These are phyloP conservation scores for Nipponacmea schrenckii DNA, from an alignment of 2,888 invertebrate species.

Conservation along the genomic window DNA sequence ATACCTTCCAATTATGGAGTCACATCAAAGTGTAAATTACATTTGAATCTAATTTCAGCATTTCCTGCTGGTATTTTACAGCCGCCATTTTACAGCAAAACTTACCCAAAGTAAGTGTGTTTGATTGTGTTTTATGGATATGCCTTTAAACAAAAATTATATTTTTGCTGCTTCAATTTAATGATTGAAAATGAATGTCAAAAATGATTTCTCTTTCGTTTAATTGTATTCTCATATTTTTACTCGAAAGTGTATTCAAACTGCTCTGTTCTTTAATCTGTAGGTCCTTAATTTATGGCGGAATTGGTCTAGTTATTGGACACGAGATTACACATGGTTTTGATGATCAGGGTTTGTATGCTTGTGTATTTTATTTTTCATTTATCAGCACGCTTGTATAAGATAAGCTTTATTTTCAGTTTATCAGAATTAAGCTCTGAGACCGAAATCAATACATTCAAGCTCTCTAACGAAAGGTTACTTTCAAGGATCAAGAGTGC, in stretches of 20 bases:
- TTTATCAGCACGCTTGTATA: background rate
- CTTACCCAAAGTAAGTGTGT: constrained; percentile 80
- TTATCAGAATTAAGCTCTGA: too few relatives aligned
- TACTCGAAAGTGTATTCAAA: background rate
- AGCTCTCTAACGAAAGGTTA: too few relatives aligned
- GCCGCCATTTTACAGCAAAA: constrained; percentile 73
- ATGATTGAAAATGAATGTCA: background rate
- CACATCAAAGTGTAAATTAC: too few relatives aligned
- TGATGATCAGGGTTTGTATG: constrained; percentile 76
- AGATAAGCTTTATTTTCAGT: too few relatives aligned
- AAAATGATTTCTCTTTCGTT: background rate
- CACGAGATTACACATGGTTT: constrained; percentile 96
- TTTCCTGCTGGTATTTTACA: constrained; percentile 67
- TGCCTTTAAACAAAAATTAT: too few relatives aligned
- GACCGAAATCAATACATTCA: too few relatives aligned
- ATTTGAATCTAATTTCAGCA: constrained; percentile 68
- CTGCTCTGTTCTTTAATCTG: constrained; percentile 1
- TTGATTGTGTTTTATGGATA: too few relatives aligned
- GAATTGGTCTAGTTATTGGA: constrained; percentile 97
- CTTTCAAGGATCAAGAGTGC: too few relatives aligned
- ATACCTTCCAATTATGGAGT: too few relatives aligned
- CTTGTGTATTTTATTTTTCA: background rate
- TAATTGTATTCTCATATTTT: background rate
- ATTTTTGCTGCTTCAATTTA: background rate
- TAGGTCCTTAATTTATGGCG: constrained; percentile 90